Base-by-base conservation (phyloP, 2,888 invertebrate genomes). In the Cataglyphis altisquamis region DNA sequence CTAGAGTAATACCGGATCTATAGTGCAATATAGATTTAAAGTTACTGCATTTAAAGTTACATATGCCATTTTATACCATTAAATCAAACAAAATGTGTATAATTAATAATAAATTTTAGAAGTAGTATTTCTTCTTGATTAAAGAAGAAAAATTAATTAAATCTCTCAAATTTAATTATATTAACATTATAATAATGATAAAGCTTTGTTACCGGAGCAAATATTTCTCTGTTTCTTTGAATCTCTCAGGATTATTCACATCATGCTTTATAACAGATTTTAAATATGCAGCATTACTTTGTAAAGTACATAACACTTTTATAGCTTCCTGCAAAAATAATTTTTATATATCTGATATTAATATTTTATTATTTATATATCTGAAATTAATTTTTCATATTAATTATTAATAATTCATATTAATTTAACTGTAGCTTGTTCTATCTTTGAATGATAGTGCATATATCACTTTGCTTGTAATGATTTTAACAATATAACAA, bases 281-380 rank as follows among this genome's bases (percentile, higher is more conserved):
- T 88, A 97, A 95, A 86, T 96, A 95, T 0, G 96, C 95, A 39
- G 96, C 96, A 94, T 98, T 98, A 55, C 97, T 97, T 94, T 98
- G 98, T 10, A 98, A 95, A 0, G 95, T 94, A 0, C 97, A 97
- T 36, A 98, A 95, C 68, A 96, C 95, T 78, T 95, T 95, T 1
- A 98, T 96, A 45, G 97, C 97, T 88, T 96, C 96, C 98, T 98
- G 92, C 78, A 93, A 90, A 84, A 62, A 68, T 18, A 83, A 83
- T 39, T 32, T 74, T 21, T 6, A 55, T 48, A 21, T 29, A 41
- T 39, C 8, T 29, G 1, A 3, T 32, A 3, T 39, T 39, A 25
- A 39, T 15, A 25, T 25, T 25, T 25, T 25, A 39, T 25, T 64
- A 39, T 74, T 21, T 6, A 55, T 48, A 21, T 21, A 41, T 39